phyloP scores from a whole-genome alignment of 2,113 vertebrate species.

The Upupa epops region DNA sequence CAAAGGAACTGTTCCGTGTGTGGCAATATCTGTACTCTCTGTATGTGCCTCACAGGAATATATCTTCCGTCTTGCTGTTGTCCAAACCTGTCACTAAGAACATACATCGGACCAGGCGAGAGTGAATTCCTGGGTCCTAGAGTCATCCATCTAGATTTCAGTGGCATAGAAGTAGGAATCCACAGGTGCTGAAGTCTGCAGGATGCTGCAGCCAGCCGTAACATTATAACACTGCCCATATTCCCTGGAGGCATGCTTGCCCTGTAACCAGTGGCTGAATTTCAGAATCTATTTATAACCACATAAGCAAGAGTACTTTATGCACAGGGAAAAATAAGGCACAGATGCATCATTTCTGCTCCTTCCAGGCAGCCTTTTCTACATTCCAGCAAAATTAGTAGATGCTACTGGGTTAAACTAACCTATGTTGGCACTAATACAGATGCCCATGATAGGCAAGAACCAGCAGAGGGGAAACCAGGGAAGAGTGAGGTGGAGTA shows the following conservation, averaged over 20 bases:
- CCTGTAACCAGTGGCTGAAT: background rate
- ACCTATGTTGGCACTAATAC: background rate
- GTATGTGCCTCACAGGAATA: background rate
- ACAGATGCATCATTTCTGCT: background rate
- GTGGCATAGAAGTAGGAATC: background rate
- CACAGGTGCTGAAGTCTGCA: background rate
- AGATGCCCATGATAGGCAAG: background rate
- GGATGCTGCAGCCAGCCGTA: background rate
- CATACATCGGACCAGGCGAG: background rate
- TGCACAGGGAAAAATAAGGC: background rate
- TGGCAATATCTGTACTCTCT: background rate
- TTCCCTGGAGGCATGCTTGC: background rate
- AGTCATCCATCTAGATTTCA: background rate
- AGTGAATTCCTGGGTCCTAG: background rate
- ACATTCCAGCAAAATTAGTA: background rate
- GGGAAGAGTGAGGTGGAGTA: background rate
- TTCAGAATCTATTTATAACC: background rate
- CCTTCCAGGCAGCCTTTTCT: background rate
- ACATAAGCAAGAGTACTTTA: background rate
- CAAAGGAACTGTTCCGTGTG: background rate
- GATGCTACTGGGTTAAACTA: background rate
- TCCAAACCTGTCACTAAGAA: background rate
- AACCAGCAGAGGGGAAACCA: background rate
- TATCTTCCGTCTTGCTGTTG: background rate
- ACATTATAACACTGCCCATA: background rate